Evolutionary conservation across 2,113 vertebrate genomes (phyloP).

Genomic region (Pantherophis guttatus): DNA sequence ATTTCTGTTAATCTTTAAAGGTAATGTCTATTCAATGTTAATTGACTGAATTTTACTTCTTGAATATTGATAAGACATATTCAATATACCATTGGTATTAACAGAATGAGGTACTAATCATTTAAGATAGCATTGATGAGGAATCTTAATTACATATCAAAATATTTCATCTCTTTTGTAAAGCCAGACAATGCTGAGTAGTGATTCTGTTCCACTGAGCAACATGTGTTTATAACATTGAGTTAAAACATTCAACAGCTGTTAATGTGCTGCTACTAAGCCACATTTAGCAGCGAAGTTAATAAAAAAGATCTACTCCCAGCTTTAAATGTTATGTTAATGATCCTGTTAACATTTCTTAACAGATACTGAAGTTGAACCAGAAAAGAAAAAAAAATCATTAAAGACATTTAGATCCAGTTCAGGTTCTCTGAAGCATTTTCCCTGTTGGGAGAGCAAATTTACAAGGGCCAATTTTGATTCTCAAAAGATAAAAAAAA

Average conservation of each 20-base stretch:
- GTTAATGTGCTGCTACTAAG: background rate
- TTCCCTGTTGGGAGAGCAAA: background rate
- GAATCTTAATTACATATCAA: conserved; percentile 66
- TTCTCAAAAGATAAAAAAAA: background rate
- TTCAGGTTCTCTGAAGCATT: background rate
- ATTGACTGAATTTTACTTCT: conserved; percentile 51
- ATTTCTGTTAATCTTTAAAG: conserved; percentile 58
- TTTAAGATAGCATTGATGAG: conserved; percentile 59
- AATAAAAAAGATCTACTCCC: conserved; percentile 27
- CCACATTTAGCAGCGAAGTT: background rate
- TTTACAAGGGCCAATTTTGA: background rate
- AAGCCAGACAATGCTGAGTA: conserved; percentile 30
- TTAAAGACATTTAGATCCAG: background rate
- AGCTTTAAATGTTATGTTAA: conserved; percentile 28
- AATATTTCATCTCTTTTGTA: conserved; percentile 55
- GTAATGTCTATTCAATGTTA: conserved; percentile 56
- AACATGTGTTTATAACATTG: background rate
- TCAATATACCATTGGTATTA: conserved; percentile 65
- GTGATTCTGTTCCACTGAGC: background rate
- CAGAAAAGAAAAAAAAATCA: background rate
- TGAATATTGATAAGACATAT: conserved; percentile 62
- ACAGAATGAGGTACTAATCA: conserved; percentile 61
- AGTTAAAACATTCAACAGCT: conserved; percentile 21
- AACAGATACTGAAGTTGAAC: conserved; percentile 1
- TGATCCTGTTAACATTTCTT: conserved; percentile 15